phyloP scores from a whole-genome alignment of 2,113 vertebrate species.

The Perognathus longimembris region DNA sequence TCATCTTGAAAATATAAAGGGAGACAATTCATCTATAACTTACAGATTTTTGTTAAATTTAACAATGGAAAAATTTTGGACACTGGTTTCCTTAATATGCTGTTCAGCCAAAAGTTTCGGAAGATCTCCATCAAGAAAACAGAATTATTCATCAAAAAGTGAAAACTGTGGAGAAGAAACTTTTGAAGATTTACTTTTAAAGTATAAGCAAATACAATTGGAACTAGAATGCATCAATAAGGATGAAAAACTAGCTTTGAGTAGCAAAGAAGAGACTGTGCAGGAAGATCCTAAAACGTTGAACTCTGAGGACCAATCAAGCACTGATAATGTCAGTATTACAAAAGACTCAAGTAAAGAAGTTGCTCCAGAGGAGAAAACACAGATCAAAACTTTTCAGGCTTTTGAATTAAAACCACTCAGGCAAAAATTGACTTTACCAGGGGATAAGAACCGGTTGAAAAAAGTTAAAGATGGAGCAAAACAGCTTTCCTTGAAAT shows the following conservation, averaged over 20 bases:
- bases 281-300: conserved; percentile 74
- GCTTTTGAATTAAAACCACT: conserved; percentile 97
- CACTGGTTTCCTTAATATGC: conserved; percentile 86
- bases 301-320: conserved; percentile 82
- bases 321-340: conserved; percentile 86
- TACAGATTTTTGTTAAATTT: conserved; percentile 69
- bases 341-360: conserved; percentile 83
- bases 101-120: conserved; percentile 91
- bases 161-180: conserved; percentile 93
- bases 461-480: conserved; percentile 88
- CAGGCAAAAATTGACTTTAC: conserved; percentile 92
- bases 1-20: conserved; percentile 54
- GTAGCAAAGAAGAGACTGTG: conserved; percentile 85
- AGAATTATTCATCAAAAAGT: conserved; percentile 87
- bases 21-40: conserved; percentile 42
- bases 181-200: conserved; percentile 96
- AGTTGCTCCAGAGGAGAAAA: conserved; percentile 85
- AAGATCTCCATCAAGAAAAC: conserved; percentile 89
- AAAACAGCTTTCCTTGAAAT: conserved; percentile 82
- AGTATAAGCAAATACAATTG: conserved; percentile 97
- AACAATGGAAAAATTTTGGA: conserved; percentile 63
- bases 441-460: conserved; percentile 89
- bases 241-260: conserved; percentile 94
- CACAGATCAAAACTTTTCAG: conserved; percentile 93
- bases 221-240: conserved; percentile 97